Evolutionary conservation across 2,888 invertebrate genomes (phyloP).

Genomic region (Trypoxylon attenuatum): DNA sequence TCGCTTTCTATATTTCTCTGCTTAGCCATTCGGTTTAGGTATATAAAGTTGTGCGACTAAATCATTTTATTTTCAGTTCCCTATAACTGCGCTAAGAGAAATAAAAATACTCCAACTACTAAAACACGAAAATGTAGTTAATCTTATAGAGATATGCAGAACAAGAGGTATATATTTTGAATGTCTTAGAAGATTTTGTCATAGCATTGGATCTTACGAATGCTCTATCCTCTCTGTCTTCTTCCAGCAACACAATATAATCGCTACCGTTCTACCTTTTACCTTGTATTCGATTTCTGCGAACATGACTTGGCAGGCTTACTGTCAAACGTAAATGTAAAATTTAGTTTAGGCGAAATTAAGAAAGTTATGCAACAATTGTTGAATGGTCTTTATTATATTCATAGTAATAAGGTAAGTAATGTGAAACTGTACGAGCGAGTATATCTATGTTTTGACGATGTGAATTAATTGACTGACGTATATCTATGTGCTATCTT

Average conservation of each 20-base stretch:
- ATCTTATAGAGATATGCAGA: slow-evolving; percentile 96
- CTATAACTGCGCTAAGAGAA: slow-evolving; percentile 97
- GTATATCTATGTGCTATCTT: no score
- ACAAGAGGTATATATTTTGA: slow-evolving; percentile 81
- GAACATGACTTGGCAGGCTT: slow-evolving; percentile 98
- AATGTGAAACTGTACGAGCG: neutral
- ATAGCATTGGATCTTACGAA: neutral
- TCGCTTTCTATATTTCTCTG: neutral
- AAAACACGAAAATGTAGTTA: slow-evolving; percentile 98
- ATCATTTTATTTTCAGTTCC: slow-evolving; percentile 94
- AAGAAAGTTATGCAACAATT: slow-evolving; percentile 95
- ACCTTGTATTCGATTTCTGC: slow-evolving; percentile 98
- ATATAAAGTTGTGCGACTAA: no score
- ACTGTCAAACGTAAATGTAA: slow-evolving; percentile 94
- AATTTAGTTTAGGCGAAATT: slow-evolving; percentile 96
- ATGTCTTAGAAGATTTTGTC: neutral
- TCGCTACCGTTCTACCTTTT: slow-evolving; percentile 90
- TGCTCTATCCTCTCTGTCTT: neutral
- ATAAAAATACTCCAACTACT: slow-evolving; percentile 95
- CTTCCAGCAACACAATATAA: slow-evolving; percentile 80
- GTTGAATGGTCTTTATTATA: slow-evolving; percentile 93
- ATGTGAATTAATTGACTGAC: no score
- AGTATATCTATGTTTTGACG: no score
- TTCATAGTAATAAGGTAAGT: slow-evolving; percentile 91
- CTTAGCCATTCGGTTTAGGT: no score